phyloP scores from a whole-genome alignment of 2,888 invertebrate genomes.

The Leptodirus hochenwartii region DNA sequence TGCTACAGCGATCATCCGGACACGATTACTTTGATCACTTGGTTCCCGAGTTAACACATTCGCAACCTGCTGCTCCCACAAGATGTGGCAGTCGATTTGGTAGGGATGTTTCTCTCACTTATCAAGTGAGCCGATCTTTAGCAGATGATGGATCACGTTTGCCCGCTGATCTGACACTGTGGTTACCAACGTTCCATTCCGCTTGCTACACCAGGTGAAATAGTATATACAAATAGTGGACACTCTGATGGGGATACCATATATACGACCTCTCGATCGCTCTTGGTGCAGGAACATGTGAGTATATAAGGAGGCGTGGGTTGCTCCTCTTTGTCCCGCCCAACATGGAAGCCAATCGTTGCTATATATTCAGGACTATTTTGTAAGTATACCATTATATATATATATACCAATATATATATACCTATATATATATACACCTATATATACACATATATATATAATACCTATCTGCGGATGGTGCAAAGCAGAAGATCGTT shows the following conservation, averaged over 20 bases:
- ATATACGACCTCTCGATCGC: slow-evolving; percentile 8
- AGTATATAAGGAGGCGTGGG: too few species aligned
- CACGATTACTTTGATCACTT: neutral
- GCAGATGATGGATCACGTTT: slow-evolving; percentile 20
- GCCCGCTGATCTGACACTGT: slow-evolving; percentile 21
- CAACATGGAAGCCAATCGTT: too few species aligned
- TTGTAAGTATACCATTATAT: too few species aligned
- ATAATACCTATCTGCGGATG: too few species aligned
- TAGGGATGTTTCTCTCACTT: slow-evolving; percentile 16
- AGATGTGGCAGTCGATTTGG: slow-evolving; percentile 3
- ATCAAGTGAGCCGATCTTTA: slow-evolving; percentile 3
- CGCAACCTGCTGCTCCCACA: neutral
- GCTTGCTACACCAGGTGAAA: slow-evolving; percentile 5
- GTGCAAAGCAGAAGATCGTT: too few species aligned
- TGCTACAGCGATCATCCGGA: slow-evolving; percentile 17
- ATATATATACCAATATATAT: too few species aligned
- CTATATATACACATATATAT: too few species aligned
- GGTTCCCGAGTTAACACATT: too few species aligned
- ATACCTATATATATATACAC: too few species aligned
- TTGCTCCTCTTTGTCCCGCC: too few species aligned
- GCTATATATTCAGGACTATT: too few species aligned
- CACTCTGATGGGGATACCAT: slow-evolving; percentile 12
- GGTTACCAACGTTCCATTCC: slow-evolving; percentile 6
- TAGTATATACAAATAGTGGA: too few species aligned
- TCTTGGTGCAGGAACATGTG: neutral